Evolutionary conservation across 2,797 vertebrate genomes (phyloP).

Genomic region (Scolopax rusticola): DNA sequence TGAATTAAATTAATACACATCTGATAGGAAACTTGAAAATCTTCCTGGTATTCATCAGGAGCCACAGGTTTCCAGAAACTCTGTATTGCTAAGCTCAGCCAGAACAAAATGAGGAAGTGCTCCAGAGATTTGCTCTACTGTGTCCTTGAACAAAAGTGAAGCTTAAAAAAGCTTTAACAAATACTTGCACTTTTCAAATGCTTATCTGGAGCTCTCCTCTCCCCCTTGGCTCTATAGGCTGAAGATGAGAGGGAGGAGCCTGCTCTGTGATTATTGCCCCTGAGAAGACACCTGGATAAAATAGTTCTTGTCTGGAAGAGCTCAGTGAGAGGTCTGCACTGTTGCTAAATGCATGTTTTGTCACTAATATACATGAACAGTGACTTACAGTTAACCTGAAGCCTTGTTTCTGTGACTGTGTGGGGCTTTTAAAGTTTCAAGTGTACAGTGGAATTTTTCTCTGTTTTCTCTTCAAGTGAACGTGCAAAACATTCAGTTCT

Average conservation of each 20-base stretch:
- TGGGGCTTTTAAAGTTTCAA: not conserved
- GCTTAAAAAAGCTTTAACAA: constrained; percentile 5
- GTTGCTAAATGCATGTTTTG: not conserved
- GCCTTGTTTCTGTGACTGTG: not conserved
- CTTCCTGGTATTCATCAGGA: constrained; percentile 29
- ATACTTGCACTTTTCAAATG: not conserved
- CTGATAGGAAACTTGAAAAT: constrained; percentile 33
- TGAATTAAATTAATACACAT: not conserved
- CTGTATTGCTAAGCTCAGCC: not conserved
- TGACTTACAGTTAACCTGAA: not conserved
- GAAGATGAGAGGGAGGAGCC: not conserved
- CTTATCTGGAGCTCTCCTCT: not conserved
- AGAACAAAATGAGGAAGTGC: constrained; percentile 11
- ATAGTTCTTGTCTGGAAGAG: not conserved
- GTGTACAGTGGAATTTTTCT: not conserved
- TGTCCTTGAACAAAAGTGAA: constrained; percentile 9
- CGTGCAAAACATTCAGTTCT: not conserved
- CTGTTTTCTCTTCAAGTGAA: not conserved
- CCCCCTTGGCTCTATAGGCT: not conserved
- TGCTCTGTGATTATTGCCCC: not conserved
- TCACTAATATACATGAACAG: not conserved
- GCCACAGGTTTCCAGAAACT: constrained; percentile 5
- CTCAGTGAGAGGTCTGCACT: not conserved
- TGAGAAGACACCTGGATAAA: not conserved
- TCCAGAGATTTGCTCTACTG: not conserved